Evolutionary conservation across 2,888 invertebrate species (phyloP), one percentile per base, ranked within the genome.

Genomic region (Calliopum simillimum): DNA sequence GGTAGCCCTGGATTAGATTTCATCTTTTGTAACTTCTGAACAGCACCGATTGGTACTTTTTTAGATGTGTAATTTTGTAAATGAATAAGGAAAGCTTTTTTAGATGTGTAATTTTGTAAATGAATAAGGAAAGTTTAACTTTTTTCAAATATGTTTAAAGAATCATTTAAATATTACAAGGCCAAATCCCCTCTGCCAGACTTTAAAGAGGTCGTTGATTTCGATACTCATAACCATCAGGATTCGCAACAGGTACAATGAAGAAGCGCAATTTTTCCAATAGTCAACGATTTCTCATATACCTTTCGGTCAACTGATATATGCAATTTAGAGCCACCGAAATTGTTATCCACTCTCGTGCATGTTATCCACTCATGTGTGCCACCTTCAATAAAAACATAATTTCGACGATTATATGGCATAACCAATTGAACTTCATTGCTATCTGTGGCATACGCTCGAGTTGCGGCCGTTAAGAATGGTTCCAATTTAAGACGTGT

Each of bases 81-180:
- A n/a, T n/a, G n/a, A n/a, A n/a, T n/a, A n/a, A n/a, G n/a, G n/a
- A n/a, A n/a, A n/a, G n/a, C n/a, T n/a, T n/a, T n/a, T n/a, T n/a
- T n/a, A n/a, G n/a, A n/a, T n/a, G n/a, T n/a, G n/a, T n/a, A n/a
- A n/a, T n/a, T n/a, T n/a, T n/a, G n/a, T n/a, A n/a, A n/a, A n/a
- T n/a, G n/a, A n/a, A n/a, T n/a, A n/a, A n/a, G n/a, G n/a, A n/a
- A n/a, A n/a, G n/a, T n/a, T n/a, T n/a, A n/a, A n/a, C n/a, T n/a
- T n/a, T 33, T 33, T 33, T 33, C 33, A 33, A 33, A 8, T 66
- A 84, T 84, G 84, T 94, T 95, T 83, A 92, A 90, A 86, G 88
- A 89, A 74, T 86, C 85, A 74, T 96, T 95, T 83, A 95, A 95
- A 84, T 92, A 92, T 86, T 96, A 92, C 78, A 95, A 95, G 86